Evolutionary conservation across 2,888 invertebrate genomes (phyloP), one percentile per base, ranked within the genome.

Genomic region (Rhingia rostrata): DNA sequence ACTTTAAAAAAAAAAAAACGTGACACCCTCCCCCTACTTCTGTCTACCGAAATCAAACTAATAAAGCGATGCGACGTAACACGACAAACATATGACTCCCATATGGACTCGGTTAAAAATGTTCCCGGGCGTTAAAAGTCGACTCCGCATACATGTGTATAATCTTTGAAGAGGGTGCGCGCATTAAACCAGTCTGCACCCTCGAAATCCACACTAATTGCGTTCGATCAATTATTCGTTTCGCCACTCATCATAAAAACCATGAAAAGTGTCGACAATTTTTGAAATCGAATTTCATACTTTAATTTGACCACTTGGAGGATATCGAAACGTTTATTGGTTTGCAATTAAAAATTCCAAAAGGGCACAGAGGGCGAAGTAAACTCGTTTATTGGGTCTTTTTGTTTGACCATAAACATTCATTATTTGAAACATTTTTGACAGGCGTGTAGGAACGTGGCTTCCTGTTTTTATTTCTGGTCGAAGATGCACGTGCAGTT

Each of bases 221-320:
- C 78, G 63, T 73, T 73, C 73, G 64, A 83, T 83, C 83, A 83
- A 83, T 83, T 72, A 80, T 83, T 83, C 73, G 79, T 54, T 73
- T 51, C 53, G 64, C 63, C 51, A 69, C 83, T 83, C 83, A 83
- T 82, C 56, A 58, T 30, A 70, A 49, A 4, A 49, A 61, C 63
- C 82, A 51, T 73, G 43, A 63, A 74, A 80, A 74, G 9, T 66
- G 45, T 77, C 30, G 22, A 61, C 56, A 77, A 63, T 78, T 70
- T 83, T 79, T 66, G 45, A 83, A 78, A 73, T 73, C 56, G 63
- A 83, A 78, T 79, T 78, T 83, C 83, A 83, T 73, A 83, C 78
- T 78, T 73, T 56, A 83, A 83, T 77, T 63, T 67, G 69, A 30
- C 58, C 37, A 39, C n/a, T 32, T 45, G 51, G 6, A 61, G 54